Evolutionary conservation across 2,888 invertebrate genomes (phyloP), one percentile per base, ranked within the genome.

Genomic region (Ophion ventricosus): DNA sequence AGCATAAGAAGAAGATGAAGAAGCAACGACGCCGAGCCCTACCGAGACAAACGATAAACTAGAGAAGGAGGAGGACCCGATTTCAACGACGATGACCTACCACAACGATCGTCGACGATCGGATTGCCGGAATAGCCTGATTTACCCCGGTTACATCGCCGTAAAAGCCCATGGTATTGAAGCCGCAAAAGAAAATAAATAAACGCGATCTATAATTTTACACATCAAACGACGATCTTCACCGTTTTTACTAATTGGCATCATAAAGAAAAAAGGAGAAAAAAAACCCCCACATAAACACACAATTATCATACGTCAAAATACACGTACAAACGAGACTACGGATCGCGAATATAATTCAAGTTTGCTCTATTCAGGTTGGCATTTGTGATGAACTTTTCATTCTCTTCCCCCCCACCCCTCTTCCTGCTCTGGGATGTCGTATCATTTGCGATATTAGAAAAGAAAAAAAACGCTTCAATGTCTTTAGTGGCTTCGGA

Each of bases 101-200:
- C 59, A 80, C 35, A 54, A 67, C 82, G 82, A 80, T 82, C 73
- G 64, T 72, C 57, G 66, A 40, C 56, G 80, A 80, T 85, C 82
- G 82, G 82, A 80, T 80, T 80, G 85, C 85, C 85, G 85, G 82
- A 85, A 85, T 85, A 85, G 85, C 85, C 85, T 85, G 82, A 85
- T 85, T 77, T 85, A 85, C 85, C 85, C 85, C 85, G 80, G 75
- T 82, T 85, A 82, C 80, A 82, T 76, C 57, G 84, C 79, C 84
- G 73, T 29, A 66, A 69, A 78, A 63, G 79, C 84, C 72, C 86
- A 85, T 79, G 81, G 80, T 84, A 85, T 88, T 89, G 85, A 3
- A 87, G 54, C 40, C 66, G 66, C 54, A 63, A 40, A 80, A 86
- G 49, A 20, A 66, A 83, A 63, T 56, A 75, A 29, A 23, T 29